These are phyloP conservation scores for Leontocebus nigricollis DNA, from an alignment of 2,797 vertebrate genomes.

Conservation along the genomic window DNA sequence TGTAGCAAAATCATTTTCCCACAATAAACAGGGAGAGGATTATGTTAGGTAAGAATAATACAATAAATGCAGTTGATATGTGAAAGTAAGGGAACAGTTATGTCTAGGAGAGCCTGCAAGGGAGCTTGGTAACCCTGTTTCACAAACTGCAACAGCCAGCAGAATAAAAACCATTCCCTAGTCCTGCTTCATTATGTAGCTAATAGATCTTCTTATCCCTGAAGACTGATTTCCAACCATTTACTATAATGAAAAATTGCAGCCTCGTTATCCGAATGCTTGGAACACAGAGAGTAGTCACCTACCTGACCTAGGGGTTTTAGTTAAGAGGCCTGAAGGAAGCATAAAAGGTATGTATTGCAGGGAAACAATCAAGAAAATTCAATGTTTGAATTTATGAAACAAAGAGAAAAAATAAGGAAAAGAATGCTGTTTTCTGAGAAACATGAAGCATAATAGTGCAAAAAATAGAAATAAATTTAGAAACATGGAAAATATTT, in stretches of 20 bases:
- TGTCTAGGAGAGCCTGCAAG: neutral
- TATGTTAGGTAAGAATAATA: constrained; percentile 32
- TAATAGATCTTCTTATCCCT: constrained; percentile 11
- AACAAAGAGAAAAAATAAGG: neutral
- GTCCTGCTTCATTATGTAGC: neutral
- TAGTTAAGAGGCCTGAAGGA: neutral
- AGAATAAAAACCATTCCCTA: neutral
- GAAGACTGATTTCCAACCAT: neutral
- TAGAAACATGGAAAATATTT: neutral
- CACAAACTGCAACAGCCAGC: neutral
- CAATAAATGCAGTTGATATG: neutral
- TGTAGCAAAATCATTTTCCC: constrained; percentile 25
- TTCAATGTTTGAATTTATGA: neutral
- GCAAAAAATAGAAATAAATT: neutral
- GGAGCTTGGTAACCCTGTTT: neutral
- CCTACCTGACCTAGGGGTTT: neutral
- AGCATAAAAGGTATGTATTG: neutral
- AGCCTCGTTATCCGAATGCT: neutral
- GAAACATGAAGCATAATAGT: neutral
- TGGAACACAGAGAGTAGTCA: neutral
- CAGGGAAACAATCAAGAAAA: neutral
- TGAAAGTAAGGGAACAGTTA: neutral
- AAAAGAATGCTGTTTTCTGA: neutral
- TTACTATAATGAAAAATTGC: neutral
- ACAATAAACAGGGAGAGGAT: constrained; percentile 9